These are phyloP conservation scores for Schizopygopsis pylzovi DNA, from an alignment of 2,797 vertebrate genomes.

Conservation along the genomic window DNA sequence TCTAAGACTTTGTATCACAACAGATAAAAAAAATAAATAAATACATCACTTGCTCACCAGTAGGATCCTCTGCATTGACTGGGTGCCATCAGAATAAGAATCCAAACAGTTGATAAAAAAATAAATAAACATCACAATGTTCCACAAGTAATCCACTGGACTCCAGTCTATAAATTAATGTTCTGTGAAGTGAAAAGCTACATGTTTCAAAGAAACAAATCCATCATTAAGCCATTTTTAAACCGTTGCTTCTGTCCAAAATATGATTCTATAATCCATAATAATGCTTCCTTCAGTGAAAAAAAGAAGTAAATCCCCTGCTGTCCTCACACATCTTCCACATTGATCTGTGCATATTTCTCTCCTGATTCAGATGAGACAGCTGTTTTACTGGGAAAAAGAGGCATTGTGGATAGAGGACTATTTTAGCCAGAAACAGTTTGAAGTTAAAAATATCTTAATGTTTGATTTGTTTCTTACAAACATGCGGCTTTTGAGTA, in stretches of 20 bases:
- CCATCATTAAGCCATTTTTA: background rate
- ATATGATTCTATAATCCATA: background rate
- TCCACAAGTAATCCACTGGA: background rate
- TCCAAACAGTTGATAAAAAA: background rate
- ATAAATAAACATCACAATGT: background rate
- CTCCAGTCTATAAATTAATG: background rate
- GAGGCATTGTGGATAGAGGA: background rate
- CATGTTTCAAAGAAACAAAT: background rate
- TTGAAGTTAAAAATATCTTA: background rate
- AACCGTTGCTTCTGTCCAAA: background rate
- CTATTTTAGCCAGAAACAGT: background rate
- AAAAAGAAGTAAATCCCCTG: background rate
- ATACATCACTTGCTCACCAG: background rate
- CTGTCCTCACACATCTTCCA: background rate
- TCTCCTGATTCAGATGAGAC: background rate
- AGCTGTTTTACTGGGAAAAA: background rate
- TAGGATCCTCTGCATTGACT: background rate
- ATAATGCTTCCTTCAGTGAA: background rate
- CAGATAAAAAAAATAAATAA: background rate
- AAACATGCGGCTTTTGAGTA: background rate
- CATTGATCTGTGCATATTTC: background rate
- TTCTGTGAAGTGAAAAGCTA: background rate
- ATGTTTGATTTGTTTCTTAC: background rate
- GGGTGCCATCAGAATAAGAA: background rate
- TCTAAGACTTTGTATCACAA: background rate